Conservation (phyloP, 2,888 invertebrate genomes). For the Hermaeophaga mercurialis region DNA sequence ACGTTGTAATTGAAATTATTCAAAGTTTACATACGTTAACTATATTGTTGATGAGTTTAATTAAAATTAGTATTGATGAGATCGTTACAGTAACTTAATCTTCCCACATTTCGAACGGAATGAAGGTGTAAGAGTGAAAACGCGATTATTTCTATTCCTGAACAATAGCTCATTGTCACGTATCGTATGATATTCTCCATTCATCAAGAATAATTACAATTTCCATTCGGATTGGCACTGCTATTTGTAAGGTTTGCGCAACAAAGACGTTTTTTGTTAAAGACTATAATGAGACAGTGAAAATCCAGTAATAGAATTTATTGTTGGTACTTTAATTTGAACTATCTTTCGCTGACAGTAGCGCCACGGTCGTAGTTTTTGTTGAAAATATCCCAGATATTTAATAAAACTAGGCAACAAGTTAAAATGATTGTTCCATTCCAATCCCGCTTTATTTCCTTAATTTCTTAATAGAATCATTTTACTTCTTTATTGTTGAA, state of each 20-base stretch:
- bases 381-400: too few relatives aligned
- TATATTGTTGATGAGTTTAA: too few relatives aligned
- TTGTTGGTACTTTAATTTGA: constrained; percentile 9
- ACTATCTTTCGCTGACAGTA: not conserved
- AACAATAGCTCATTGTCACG: constrained; percentile 23
- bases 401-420: too few relatives aligned
- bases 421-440: too few relatives aligned
- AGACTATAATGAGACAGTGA: not conserved
- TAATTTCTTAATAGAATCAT: too few relatives aligned
- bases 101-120: constrained; percentile 12
- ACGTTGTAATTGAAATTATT: too few relatives aligned
- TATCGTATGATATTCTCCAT: constrained; percentile 25
- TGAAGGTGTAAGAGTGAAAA: not conserved
- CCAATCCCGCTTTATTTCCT: too few relatives aligned
- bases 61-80: too few relatives aligned
- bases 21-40: too few relatives aligned
- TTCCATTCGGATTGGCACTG: constrained; percentile 24
- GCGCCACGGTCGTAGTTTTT: not conserved
- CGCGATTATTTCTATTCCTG: constrained; percentile 4
- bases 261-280: constrained; percentile 20
- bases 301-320: constrained; percentile 19
- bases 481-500: too few relatives aligned
- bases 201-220: constrained; percentile 26
- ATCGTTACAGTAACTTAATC: too few relatives aligned
- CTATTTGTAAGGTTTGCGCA: constrained; percentile 16